A percentile compares a stretch with the other conserved stretches of the same genome.
These are phyloP conservation scores for Pocillopora damicornis DNA, from an alignment of 64 coral and sea anemone species.

Conservation along the genomic window DNA sequence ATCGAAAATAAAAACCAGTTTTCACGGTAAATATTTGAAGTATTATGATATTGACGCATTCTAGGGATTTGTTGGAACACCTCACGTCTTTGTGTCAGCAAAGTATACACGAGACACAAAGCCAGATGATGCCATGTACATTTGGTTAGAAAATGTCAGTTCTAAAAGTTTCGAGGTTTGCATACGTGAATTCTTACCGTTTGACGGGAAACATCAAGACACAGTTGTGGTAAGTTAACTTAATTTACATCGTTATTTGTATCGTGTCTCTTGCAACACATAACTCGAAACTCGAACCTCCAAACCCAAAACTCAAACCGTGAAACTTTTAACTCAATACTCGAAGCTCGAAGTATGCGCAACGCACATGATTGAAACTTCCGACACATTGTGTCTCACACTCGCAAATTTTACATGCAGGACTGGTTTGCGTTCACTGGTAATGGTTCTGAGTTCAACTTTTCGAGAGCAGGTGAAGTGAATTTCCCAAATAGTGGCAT, in stretches of 20 bases:
- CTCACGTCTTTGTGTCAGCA: too few relatives aligned
- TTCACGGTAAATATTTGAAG: too few relatives aligned
- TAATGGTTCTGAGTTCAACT: neutral
- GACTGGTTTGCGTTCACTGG: conserved; percentile 4
- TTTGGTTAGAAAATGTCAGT: neutral
- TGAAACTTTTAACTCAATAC: too few relatives aligned
- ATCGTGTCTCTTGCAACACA: too few relatives aligned
- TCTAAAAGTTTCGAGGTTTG: neutral
- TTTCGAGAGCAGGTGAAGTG: neutral
- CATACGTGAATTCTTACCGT: neutral
- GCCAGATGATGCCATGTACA: neutral
- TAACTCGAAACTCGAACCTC: too few relatives aligned
- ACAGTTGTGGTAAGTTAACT: neutral
- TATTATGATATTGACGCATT: neutral
- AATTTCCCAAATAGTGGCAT: neutral
- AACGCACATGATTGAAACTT: too few relatives aligned
- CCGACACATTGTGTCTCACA: too few relatives aligned
- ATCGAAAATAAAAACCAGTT: too few relatives aligned
- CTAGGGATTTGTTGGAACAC: neutral
- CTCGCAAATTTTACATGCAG: neutral
- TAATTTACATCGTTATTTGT: too few relatives aligned
- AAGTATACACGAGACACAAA: too few relatives aligned
- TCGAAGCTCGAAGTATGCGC: too few relatives aligned
- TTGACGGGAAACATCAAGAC: neutral
- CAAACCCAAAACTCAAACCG: too few relatives aligned